phyloP scores from a whole-genome alignment of 2,797 vertebrate species.

The Toxotes lorentzi region DNA sequence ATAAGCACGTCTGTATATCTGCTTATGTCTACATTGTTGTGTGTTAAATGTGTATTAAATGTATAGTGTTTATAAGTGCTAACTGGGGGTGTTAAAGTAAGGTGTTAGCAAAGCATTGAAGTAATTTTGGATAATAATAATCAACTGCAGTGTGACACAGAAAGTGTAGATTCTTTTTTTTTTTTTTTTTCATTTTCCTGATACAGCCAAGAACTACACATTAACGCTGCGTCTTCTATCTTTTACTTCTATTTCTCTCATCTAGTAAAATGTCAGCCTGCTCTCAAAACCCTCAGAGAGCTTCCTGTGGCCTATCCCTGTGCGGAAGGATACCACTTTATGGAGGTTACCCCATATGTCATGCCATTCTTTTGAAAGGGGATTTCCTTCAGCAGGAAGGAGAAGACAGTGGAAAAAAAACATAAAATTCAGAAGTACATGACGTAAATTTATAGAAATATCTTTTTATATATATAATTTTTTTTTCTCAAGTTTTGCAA shows the following conservation, averaged over 20 bases:
- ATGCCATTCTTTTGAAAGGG: constrained; percentile 6
- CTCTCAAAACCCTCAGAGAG: constrained; percentile 19
- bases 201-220: not conserved
- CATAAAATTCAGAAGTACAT: not conserved
- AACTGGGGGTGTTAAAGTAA: too few species aligned
- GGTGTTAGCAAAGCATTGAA: too few species aligned
- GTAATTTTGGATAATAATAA: not conserved
- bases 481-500: not conserved
- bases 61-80: too few species aligned
- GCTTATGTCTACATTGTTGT: too few species aligned
- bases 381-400: constrained; percentile 7
- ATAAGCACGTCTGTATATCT: too few species aligned
- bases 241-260: constrained; percentile 27
- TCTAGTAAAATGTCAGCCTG: constrained; percentile 54
- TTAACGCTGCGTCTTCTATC: too few species aligned
- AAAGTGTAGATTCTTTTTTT: not conserved
- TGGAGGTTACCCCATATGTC: not conserved
- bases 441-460: too few species aligned
- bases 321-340: constrained; percentile 9
- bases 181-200: not conserved
- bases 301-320: constrained; percentile 28
- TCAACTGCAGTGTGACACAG: not conserved
- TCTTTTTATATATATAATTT: too few species aligned
- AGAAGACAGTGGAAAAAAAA: not conserved
- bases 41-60: too few species aligned